Evolutionary conservation across 2,113 vertebrate genomes (phyloP), one percentile per base, ranked within the genome.

Genomic region (Pelodiscus sinensis): DNA sequence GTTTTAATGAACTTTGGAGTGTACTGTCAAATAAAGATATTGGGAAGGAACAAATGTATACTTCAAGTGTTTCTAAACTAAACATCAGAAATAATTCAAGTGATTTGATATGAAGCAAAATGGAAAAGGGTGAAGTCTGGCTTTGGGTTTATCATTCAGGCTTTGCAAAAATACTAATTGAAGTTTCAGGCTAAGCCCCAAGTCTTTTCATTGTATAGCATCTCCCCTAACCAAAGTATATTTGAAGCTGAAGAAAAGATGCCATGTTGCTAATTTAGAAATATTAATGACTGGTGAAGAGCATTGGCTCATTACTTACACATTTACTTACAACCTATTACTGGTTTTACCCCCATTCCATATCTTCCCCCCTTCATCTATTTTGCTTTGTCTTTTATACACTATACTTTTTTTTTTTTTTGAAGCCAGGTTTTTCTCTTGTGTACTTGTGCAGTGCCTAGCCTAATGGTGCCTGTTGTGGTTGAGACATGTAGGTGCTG

Each of bases 41-140:
- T 81, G 82, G 24, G 35, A 62, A 88, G 91, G 88, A 16, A 57
- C 50, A 80, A 44, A 35, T 22, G 35, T 84, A 44, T n/a, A 68
- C 62, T 68, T 68, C 50, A 62, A 71, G 68, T 90, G 52, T 31
- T 85, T 77, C 11, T 44, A 6, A 84, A 81, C 4, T 78, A 78
- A 81, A 2, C 85, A 29, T 54, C 86, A 82, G 79, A 79, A 86
- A 51, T 12, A 62, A 50, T n/a, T 75, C 68, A 80, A 84, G 86
- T 57, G 11, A 22, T 85, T 8, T 9, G 31, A 3, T 1, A 12
- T 54, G 2, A 52, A 58, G n/a, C 31, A 87, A 19, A 81, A 31
- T 27, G 14, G 54, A 71, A 78, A 79, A 22, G 0, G 0, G 24
- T 84, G 54, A n/a, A 73, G 78, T 11, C 0, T 0, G 44, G 35